phyloP scores from a whole-genome alignment of 1,140 invertebrate genomes.

The Scaptodrosophila lebanonensis region DNA sequence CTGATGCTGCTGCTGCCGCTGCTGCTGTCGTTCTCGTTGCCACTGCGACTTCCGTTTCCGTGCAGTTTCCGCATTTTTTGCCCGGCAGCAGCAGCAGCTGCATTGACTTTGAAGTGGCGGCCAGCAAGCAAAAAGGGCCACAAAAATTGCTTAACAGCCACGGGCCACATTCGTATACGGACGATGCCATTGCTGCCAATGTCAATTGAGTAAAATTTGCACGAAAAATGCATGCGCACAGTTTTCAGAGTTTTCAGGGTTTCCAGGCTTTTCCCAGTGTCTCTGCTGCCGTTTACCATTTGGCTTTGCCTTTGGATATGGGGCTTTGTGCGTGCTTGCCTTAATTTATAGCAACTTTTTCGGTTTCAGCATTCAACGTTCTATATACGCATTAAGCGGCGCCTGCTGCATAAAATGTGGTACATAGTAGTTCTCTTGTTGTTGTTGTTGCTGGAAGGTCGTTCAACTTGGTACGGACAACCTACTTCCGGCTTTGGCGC shows the following conservation, averaged over 20 bases:
- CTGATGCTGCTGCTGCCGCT: not conserved
- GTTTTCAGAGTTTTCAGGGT: conserved; percentile 2
- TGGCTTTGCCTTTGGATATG: conserved; percentile 32
- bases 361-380: conserved; percentile 36
- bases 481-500: conserved; percentile 60
- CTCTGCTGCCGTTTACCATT: conserved; percentile 46
- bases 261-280: not conserved
- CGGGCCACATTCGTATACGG: conserved; percentile 6
- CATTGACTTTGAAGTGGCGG: conserved; percentile 64
- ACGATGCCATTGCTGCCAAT: conserved; percentile 27
- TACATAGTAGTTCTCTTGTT: conserved; percentile 28
- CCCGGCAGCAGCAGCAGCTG: conserved; percentile 52
- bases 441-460: conserved; percentile 31
- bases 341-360: conserved; percentile 68
- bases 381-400: conserved; percentile 32
- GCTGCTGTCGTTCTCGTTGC: conserved; percentile 38
- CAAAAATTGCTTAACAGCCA: conserved; percentile 20
- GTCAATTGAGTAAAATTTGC: conserved; percentile 72
- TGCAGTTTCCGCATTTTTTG: conserved; percentile 66
- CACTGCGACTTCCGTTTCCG: conserved; percentile 73
- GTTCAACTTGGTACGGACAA: conserved; percentile 61
- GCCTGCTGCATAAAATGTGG: conserved; percentile 62
- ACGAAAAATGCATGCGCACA: conserved; percentile 37
- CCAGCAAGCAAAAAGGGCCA: conserved; percentile 29
- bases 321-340: conserved; percentile 30